Conservation (phyloP, 2,113 vertebrate species). For the Romanogobio albipinnatus region DNA sequence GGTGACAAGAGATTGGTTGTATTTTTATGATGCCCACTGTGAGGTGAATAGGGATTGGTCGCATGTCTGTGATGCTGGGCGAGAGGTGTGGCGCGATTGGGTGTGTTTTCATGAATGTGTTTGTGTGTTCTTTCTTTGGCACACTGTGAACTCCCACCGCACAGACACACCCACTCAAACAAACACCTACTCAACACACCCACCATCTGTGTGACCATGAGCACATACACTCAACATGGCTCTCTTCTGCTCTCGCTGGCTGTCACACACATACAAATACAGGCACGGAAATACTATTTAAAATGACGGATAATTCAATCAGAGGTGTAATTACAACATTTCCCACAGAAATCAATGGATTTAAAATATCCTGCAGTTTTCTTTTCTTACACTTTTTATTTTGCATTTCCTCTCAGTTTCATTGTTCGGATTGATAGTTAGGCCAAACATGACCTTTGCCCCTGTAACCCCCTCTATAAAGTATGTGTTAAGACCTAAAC, state of each 20-base stretch:
- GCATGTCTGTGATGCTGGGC: conserved; percentile 13
- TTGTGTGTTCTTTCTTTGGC: conserved; percentile 39
- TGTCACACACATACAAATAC: background rate
- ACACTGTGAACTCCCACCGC: conserved; percentile 2
- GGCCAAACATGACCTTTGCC: background rate
- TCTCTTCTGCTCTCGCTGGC: background rate
- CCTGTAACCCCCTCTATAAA: background rate
- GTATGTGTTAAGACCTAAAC: background rate
- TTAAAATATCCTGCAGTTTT: background rate
- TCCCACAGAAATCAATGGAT: background rate
- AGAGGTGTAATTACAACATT: background rate
- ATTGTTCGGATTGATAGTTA: background rate
- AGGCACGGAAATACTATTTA: background rate
- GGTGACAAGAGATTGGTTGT: conserved; percentile 24
- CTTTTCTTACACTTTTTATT: background rate
- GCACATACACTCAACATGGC: background rate
- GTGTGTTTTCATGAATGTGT: conserved; percentile 30
- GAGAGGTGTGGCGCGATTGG: conserved; percentile 12
- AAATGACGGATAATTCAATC: background rate
- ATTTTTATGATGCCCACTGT: conserved; percentile 22
- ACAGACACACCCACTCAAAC: conserved; percentile 43
- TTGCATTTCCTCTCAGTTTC: background rate
- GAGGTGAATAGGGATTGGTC: conserved; percentile 33
- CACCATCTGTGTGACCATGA: conserved; percentile 14
- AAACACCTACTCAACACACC: conserved; percentile 38